These are phyloP conservation scores for Myzus persicae DNA, from an alignment of 1,140 invertebrate genomes.

Conservation along the genomic window DNA sequence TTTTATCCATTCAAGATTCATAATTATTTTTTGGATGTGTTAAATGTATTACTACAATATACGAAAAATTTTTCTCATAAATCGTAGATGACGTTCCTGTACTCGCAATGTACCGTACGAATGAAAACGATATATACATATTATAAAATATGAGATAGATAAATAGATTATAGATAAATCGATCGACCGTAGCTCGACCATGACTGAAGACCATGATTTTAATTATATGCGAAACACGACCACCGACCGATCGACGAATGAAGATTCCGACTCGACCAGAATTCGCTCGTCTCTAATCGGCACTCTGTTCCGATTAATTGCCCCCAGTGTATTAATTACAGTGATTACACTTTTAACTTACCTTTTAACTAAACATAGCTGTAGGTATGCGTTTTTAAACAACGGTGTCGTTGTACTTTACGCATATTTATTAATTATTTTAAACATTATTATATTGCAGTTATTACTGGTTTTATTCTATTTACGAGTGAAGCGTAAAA, in stretches of 20 bases:
- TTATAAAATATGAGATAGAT: not conserved
- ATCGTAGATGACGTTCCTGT: too few species aligned
- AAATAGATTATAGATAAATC: not conserved
- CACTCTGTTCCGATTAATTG: not conserved
- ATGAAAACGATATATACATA: too few species aligned
- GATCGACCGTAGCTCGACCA: not conserved
- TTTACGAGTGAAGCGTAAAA: not conserved
- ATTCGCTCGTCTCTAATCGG: not conserved
- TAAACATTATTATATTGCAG: not conserved
- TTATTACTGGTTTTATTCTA: not conserved
- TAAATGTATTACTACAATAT: too few species aligned
- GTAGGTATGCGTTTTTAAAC: not conserved
- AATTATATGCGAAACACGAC: not conserved
- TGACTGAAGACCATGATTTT: not conserved
- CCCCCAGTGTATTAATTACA: not conserved
- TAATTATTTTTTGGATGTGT: too few species aligned
- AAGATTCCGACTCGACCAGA: not conserved
- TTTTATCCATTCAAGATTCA: too few species aligned
- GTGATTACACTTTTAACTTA: not conserved
- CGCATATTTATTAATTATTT: not conserved
- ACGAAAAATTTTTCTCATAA: too few species aligned
- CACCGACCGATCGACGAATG: not conserved
- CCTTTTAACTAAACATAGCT: not conserved
- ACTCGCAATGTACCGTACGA: too few species aligned
- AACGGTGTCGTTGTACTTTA: not conserved